Evolutionary conservation across 2,888 invertebrate genomes (phyloP).

Genomic region (Dendrolimus pini): DNA sequence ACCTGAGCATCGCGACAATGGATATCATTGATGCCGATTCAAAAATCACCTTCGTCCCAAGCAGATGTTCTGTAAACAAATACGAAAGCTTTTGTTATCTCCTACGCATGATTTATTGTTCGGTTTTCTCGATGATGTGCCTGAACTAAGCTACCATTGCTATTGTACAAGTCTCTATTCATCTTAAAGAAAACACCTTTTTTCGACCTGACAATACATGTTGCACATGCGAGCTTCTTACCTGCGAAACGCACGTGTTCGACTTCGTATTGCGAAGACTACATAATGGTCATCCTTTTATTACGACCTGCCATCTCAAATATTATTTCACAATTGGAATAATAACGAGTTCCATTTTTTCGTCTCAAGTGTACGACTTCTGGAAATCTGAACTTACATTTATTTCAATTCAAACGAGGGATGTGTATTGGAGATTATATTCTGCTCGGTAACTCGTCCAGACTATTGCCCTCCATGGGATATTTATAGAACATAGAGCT

Average conservation of each 20-base stretch:
- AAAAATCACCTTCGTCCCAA: constrained; percentile 38
- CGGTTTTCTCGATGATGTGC: constrained; percentile 50
- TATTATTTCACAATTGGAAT: constrained; percentile 26
- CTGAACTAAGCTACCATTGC: constrained; percentile 55
- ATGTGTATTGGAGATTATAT: neutral
- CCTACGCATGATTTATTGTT: constrained; percentile 68
- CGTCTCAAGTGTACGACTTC: constrained; percentile 6
- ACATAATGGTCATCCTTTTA: constrained; percentile 39
- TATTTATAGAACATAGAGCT: neutral
- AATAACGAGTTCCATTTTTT: constrained; percentile 34
- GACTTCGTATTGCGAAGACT: constrained; percentile 43
- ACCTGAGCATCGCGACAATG: constrained; percentile 54
- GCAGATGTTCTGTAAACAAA: constrained; percentile 72
- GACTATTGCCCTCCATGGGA: neutral
- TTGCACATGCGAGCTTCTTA: constrained; percentile 66
- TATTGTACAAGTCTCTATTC: constrained; percentile 68
- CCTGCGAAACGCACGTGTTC: constrained; percentile 73
- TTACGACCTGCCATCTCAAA: constrained; percentile 30
- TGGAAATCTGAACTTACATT: too few relatives aligned
- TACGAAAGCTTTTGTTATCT: constrained; percentile 50
- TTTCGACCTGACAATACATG: constrained; percentile 49
- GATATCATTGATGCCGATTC: constrained; percentile 55
- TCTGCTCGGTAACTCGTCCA: neutral
- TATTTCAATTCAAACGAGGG: neutral
- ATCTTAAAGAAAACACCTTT: constrained; percentile 55